Base-by-base conservation (phyloP, 2,113 vertebrate genomes). In the Poecilia latipinna region DNA sequence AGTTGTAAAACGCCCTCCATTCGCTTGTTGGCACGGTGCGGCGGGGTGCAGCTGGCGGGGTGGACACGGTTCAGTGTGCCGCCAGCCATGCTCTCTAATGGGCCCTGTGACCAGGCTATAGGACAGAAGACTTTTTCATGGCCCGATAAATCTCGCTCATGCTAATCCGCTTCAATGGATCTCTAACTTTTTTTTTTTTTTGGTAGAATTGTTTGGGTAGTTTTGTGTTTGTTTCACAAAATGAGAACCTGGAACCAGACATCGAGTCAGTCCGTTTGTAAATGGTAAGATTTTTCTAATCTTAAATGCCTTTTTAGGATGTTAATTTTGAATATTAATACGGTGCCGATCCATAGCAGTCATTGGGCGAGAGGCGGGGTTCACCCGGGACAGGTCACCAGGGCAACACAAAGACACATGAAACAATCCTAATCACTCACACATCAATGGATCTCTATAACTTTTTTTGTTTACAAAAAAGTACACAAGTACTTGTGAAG, bases 21-120 rank as follows among this genome's bases (percentile, higher is more conserved):
- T 35, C 12, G 79, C 69, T 28, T 70, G 61, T 75, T 82, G 82
- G 78, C 70, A 17, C 4, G 15, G 68, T 24, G 2, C 74, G 22
- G 32, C 65, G 19, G 70, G 64, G 65, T 74, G 82, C 85, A 89
- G 85, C 80, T 83, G 82, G 82, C 69, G 2, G 61, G 72, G 67
- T 68, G 80, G 75, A 57, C 19, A 61, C 48, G 67, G 54, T 69
- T 80, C 69, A 51, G 44, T 2, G 7, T 63, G 64, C 65, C 57
- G 73, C 54, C 80, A 75, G 65, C 64, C 13, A 0, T 62, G 63
- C 11, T 78, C 78, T 82, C 79, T 82, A 72, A 72, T 65, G 61
- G 68, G 51, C 65, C 77, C 29, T 35, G 65, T 29, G 65, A 54
- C 44, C 70, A 12, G 1, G 48, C 54, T 74, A 33, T 12, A 60